phyloP scores from a whole-genome alignment of 2,888 invertebrate genomes.

The Blastobasis adustella region DNA sequence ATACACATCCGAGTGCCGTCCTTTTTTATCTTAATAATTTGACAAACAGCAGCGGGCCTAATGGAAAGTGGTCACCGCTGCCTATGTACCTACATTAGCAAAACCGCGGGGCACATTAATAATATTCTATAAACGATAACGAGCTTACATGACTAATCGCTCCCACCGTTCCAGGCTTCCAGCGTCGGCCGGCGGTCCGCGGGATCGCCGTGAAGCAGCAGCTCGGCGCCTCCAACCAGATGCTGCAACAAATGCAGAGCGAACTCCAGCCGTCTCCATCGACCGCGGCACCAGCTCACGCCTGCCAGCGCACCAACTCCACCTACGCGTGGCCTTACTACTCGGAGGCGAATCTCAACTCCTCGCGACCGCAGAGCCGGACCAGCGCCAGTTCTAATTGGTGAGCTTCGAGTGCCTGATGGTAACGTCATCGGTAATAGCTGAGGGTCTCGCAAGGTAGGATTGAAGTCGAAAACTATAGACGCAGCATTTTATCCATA shows the following conservation, averaged over 20 bases:
- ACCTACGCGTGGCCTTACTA: conserved; percentile 80
- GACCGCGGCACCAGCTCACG: conserved; percentile 41
- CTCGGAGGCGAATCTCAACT: conserved; percentile 72
- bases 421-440: too few species aligned
- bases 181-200: conserved; percentile 89
- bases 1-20: too few species aligned
- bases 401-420: conserved; percentile 24
- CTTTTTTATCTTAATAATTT: too few species aligned
- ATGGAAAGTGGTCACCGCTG: too few species aligned
- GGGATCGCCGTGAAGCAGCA: conserved; percentile 87
- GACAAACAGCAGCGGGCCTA: too few species aligned
- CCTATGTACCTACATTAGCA: too few species aligned
- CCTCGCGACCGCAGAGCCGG: conserved; percentile 51
- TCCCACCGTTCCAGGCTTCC: conserved; percentile 70
- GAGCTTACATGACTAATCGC: neutral
- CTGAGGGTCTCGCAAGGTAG: too few species aligned
- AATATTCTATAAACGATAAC: too few species aligned
- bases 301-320: conserved; percentile 52
- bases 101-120: too few species aligned
- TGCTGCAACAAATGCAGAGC: conserved; percentile 86
- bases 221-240: conserved; percentile 86
- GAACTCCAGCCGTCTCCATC: conserved; percentile 71
- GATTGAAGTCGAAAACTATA: too few species aligned
- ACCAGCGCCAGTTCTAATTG: conserved; percentile 54
- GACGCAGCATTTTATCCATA: too few species aligned